phyloP scores from a whole-genome alignment of 1,140 invertebrate genomes.

The Samia ricini region DNA sequence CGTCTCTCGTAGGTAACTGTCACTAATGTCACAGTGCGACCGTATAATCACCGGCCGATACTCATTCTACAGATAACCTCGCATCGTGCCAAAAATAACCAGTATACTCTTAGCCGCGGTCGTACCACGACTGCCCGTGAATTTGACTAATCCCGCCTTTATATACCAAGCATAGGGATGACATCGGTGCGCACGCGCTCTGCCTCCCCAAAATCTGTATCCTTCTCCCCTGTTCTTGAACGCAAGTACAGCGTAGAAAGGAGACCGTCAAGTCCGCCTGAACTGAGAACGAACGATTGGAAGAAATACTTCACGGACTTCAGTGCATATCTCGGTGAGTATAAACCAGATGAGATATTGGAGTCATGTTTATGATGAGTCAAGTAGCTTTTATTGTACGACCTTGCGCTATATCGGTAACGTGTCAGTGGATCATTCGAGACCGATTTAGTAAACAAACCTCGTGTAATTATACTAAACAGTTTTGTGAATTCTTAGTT shows the following conservation, averaged over 20 bases:
- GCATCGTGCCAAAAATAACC: slow-evolving; percentile 62
- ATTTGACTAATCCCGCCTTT: slow-evolving; percentile 44
- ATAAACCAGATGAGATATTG: slow-evolving; percentile 26
- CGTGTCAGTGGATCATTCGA: slow-evolving; percentile 64
- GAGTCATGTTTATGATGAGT: slow-evolving; percentile 47
- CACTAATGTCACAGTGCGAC: slow-evolving; percentile 62
- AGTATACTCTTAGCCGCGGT: slow-evolving; percentile 63
- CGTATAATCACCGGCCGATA: slow-evolving; percentile 63
- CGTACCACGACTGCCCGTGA: slow-evolving; percentile 60
- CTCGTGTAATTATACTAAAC: slow-evolving; percentile 39
- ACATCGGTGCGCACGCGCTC: slow-evolving; percentile 76
- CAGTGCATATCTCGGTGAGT: slow-evolving; percentile 75
- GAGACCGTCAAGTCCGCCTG: slow-evolving; percentile 48
- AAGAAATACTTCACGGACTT: slow-evolving; percentile 72
- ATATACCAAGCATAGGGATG: slow-evolving; percentile 66
- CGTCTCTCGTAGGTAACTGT: slow-evolving; percentile 56
- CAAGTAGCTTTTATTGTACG: slow-evolving; percentile 58
- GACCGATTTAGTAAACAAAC: slow-evolving; percentile 58
- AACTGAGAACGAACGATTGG: slow-evolving; percentile 59
- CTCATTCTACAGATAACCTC: slow-evolving; percentile 60
- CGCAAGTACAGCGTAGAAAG: slow-evolving; percentile 68
- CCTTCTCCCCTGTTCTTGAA: slow-evolving; percentile 74
- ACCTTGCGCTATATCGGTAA: slow-evolving; percentile 70
- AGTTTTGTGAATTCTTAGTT: background rate
- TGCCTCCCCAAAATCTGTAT: slow-evolving; percentile 74